These are phyloP conservation scores for Physocephala rufipes DNA, from an alignment of 2,888 invertebrate genomes.

Conservation along the genomic window DNA sequence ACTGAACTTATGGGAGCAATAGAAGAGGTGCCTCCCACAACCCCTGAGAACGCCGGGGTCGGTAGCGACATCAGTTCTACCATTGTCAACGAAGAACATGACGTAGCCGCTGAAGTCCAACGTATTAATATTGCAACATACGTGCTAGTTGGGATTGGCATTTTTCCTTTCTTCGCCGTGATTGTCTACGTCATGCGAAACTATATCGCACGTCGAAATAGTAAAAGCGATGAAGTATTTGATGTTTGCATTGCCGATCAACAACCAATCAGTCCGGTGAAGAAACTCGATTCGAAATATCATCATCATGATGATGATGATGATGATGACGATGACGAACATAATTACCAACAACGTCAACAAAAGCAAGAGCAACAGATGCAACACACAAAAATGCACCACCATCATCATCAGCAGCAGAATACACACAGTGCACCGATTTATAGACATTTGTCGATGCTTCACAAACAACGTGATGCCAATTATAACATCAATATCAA, in stretches of 20 bases:
- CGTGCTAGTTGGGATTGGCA: constrained; percentile 71
- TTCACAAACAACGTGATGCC: constrained; percentile 45
- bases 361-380: background rate
- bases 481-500: constrained; percentile 43
- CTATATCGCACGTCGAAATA: constrained; percentile 67
- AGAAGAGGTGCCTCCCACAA: constrained; percentile 18
- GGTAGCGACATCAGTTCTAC: constrained; percentile 52
- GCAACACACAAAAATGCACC: constrained; percentile 29
- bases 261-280: constrained; percentile 65
- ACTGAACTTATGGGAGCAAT: background rate
- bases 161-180: constrained; percentile 71
- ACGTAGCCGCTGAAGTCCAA: constrained; percentile 70
- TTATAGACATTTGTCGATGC: constrained; percentile 22
- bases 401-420: constrained; percentile 10
- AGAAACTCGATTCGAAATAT: constrained; percentile 58
- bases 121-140: constrained; percentile 72
- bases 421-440: background rate
- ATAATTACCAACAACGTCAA: constrained; percentile 2
- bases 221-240: constrained; percentile 68
- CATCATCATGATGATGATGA: constrained; percentile 50
- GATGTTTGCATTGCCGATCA: constrained; percentile 72
- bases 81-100: constrained; percentile 62
- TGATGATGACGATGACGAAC: constrained; percentile 51
- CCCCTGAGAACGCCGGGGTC: constrained; percentile 27
- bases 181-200: constrained; percentile 70